Conservation (phyloP, 2,113 vertebrate species). For the Dicaeum eximium region DNA sequence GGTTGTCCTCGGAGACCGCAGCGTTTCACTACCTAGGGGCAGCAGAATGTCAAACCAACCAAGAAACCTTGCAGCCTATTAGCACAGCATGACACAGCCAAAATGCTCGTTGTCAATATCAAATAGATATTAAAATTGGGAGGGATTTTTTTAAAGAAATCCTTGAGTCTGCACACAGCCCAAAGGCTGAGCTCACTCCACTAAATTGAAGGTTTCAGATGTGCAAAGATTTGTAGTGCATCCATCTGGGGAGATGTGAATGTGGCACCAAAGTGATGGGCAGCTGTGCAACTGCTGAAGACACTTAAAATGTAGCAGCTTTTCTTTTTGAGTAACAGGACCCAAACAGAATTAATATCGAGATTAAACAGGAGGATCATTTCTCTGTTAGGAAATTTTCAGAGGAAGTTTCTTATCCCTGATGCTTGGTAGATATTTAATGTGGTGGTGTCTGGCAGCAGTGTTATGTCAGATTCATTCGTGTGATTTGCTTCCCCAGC, state of each 20-base stretch:
- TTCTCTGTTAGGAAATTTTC: conserved; percentile 28
- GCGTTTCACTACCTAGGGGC: conserved; percentile 18
- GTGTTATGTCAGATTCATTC: background rate
- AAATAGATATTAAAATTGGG: background rate
- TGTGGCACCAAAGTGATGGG: background rate
- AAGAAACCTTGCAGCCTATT: background rate
- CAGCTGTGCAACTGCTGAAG: background rate
- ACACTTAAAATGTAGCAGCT: background rate
- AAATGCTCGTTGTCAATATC: background rate
- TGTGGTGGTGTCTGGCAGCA: conserved; percentile 32
- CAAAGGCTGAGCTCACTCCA: background rate
- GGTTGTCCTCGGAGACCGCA: conserved; percentile 28
- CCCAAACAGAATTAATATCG: background rate
- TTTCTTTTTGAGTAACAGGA: background rate
- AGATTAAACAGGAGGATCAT: background rate
- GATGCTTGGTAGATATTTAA: conserved; percentile 26
- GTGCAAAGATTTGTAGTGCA: background rate
- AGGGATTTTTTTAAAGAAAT: background rate
- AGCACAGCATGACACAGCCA: background rate
- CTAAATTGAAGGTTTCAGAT: conserved; percentile 28
- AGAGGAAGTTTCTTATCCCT: conserved; percentile 9
- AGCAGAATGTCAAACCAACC: conserved; percentile 24
- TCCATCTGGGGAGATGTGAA: background rate
- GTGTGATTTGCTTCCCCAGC: background rate
- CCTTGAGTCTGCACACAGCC: background rate